Evolutionary conservation across 2,113 vertebrate genomes (phyloP).

Genomic region (Forbesichthys papilliferus): DNA sequence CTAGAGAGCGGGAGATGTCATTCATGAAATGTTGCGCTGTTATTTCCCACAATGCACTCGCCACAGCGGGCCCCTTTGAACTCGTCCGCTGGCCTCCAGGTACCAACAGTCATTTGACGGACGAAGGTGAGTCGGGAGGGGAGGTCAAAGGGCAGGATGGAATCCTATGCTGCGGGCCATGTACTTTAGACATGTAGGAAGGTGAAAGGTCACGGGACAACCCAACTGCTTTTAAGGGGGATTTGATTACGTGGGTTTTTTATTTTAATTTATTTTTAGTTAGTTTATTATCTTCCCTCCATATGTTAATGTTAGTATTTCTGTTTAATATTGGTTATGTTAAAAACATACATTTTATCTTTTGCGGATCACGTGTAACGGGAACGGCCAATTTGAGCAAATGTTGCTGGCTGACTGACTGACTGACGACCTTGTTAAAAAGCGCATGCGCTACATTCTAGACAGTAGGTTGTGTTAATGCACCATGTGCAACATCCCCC

Average conservation of each 20-base stretch:
- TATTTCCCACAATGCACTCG: conserved; percentile 78
- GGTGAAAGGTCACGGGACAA: conserved; percentile 32
- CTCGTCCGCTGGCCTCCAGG: conserved; percentile 74
- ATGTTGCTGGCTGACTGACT: too few relatives aligned
- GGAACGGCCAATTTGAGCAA: too few relatives aligned
- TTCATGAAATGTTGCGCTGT: conserved; percentile 74
- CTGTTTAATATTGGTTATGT: background rate
- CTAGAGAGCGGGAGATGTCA: conserved; percentile 46
- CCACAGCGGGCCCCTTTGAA: conserved; percentile 74
- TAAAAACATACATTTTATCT: background rate
- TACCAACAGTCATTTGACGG: conserved; percentile 76
- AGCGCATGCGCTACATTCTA: too few relatives aligned
- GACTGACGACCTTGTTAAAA: too few relatives aligned
- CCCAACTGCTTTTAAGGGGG: background rate
- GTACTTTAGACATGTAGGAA: conserved; percentile 37
- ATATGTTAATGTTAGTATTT: background rate
- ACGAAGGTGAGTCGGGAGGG: conserved; percentile 76
- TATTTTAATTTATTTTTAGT: background rate
- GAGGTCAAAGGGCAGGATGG: conserved; percentile 46
- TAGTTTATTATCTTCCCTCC: conserved; percentile 6
- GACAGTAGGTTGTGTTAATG: too few relatives aligned
- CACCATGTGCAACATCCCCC: too few relatives aligned
- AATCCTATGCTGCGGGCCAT: conserved; percentile 20
- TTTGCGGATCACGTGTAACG: too few relatives aligned
- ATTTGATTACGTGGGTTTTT: too few relatives aligned